A percentile compares a stretch with the other conserved stretches of the same genome.
These are phyloP conservation scores for Ommatoiulus sabulosus DNA, from an alignment of 2,888 invertebrate species.

Conservation along the genomic window DNA sequence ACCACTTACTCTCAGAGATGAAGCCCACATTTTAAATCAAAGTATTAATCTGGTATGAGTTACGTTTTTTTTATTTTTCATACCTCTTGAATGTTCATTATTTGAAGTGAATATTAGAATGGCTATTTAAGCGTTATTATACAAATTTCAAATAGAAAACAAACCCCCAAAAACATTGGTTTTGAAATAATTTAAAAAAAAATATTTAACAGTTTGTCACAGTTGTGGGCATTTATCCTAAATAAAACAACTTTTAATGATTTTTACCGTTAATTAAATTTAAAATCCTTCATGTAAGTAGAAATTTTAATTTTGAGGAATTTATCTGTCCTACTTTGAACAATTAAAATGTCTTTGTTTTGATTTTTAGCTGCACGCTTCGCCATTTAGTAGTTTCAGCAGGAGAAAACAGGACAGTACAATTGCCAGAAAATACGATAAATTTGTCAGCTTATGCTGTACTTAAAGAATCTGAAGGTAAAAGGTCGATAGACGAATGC, in stretches of 20 bases:
- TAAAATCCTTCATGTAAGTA: background rate
- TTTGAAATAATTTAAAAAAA: background rate
- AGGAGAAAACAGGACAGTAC: constrained; percentile 75
- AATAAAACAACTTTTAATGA: background rate
- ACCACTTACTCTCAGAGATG: background rate
- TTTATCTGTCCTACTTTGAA: background rate
- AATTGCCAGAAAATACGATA: constrained; percentile 85
- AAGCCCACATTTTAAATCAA: background rate
- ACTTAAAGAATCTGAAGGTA: constrained; percentile 79
- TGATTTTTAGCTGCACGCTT: constrained; percentile 56
- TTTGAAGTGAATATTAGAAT: no score
- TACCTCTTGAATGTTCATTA: no score
- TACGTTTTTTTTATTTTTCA: background rate
- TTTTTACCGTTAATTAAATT: background rate
- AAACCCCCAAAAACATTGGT: no score
- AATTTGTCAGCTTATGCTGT: constrained; percentile 84
- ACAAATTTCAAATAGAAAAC: no score
- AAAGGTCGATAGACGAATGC: constrained; percentile 61
- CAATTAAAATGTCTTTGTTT: background rate
- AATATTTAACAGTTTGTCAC: no score
- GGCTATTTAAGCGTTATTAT: no score
- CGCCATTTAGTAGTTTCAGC: constrained; percentile 67
- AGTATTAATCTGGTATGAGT: background rate
- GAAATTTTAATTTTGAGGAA: background rate
- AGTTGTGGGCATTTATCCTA: no score